Conservation (phyloP, 1,140 invertebrate genomes). For the Macrobrachium rosenbergii region DNA sequence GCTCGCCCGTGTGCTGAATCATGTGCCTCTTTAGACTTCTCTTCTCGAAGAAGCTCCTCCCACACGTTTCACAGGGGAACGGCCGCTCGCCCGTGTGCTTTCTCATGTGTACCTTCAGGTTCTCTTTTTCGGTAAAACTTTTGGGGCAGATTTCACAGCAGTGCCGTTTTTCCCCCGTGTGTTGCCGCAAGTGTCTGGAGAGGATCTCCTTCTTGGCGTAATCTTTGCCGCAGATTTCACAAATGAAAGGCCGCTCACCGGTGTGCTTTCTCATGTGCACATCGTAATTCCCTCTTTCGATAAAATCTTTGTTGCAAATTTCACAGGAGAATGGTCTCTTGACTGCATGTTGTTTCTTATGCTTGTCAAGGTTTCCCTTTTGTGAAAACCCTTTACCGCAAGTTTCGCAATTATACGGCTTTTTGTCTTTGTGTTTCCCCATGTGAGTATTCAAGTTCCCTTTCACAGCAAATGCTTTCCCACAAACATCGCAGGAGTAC, state of each 20-base stretch:
- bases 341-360: not conserved
- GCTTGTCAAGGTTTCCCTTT: not conserved
- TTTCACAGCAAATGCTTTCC: conserved; percentile 32
- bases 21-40: not conserved
- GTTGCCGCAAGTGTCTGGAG: no score
- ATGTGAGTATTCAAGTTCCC: not conserved
- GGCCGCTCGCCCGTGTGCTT: conserved; percentile 16
- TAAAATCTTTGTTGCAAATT: not conserved
- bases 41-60: no score
- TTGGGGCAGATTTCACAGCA: not conserved
- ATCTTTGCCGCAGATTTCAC: conserved; percentile 23
- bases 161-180: conserved; percentile 5
- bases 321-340: conserved; percentile 65
- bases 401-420: conserved; percentile 2
- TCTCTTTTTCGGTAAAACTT: conserved; percentile 73
- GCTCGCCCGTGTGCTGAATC: conserved; percentile 3
- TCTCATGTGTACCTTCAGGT: conserved; percentile 18
- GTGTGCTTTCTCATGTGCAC: conserved; percentile 9
- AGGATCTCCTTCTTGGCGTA: no score
- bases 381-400: not conserved
- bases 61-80: no score
- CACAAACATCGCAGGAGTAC: conserved; percentile 65
- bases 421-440: not conserved
- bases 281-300: not conserved
- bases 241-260: conserved; percentile 32